Base-by-base conservation (phyloP, 2,113 vertebrate genomes). In the Tonatia bakeri region DNA sequence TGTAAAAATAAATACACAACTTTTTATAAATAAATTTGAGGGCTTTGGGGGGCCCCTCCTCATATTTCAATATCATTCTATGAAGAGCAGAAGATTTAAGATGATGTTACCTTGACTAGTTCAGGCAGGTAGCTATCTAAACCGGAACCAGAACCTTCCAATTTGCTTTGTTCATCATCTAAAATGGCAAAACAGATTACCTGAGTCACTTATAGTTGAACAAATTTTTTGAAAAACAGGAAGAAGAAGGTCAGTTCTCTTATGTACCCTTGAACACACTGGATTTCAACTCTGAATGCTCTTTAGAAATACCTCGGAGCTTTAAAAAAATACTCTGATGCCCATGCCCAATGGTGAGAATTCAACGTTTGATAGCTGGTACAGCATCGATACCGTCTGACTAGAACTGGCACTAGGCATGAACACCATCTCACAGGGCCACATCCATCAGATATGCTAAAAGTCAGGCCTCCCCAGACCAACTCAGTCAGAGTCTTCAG, bases 111-210 rank as follows among this genome's bases (percentile, higher is more conserved):
- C 99, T 99, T 99, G 82, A 97, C 96, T 92, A 98, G 98, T 97
- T 99, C 99, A 96, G 98, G 98, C 97, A 98, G 99, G 98, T 99
- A 99, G 98, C 99, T 99, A 97, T 99, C 99, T 98, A 99, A 98
- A 97, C 99, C 98, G 81, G 99, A 99, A 96, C 99, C 99, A 52
- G 99, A 99, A 93, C 98, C 99, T 98, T 99, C 99, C 92, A 99
- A 98, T 97, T 99, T 99, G 96, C 98, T 99, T 97, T 99, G 98
- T 96, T 99, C 99, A 97, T 99, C 99, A 98, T 99, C 99, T 99
- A 94, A 96, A 98, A 98, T 94, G 84, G 98, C 12, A 97, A 97
- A 98, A 97, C 3, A 87, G 80, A 84, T 64, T 1, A 87, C 3
- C 36, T 47, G 50, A 86, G 82, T 79, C 47, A 81, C 50, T 82